Conservation (phyloP, 1,140 invertebrate genomes). For the Diprion similis region DNA sequence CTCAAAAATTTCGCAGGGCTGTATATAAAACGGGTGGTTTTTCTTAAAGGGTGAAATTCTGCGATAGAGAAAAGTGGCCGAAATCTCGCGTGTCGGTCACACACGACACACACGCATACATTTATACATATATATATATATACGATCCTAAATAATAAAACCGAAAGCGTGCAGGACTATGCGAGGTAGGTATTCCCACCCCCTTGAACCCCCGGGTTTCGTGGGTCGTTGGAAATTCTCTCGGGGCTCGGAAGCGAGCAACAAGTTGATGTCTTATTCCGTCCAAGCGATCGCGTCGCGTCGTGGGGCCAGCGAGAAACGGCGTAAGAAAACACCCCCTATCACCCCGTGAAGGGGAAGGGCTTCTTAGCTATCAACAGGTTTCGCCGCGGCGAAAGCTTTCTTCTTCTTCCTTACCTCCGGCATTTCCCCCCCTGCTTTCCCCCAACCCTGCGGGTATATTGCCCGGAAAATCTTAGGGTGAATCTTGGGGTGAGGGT, state of each 20-base stretch:
- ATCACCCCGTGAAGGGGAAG: neutral
- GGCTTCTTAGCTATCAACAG: conserved; percentile 1
- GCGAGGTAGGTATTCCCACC: neutral
- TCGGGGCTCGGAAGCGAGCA: neutral
- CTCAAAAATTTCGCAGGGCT: no score
- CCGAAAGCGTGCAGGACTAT: no score
- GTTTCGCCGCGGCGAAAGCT: neutral
- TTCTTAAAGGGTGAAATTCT: neutral
- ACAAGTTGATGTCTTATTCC: conserved; percentile 2
- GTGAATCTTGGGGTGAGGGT: neutral
- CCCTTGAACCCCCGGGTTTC: neutral
- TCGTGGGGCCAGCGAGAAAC: neutral
- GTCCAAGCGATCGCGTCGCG: neutral
- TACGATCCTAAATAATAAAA: conserved; percentile 2
- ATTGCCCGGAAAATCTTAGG: neutral
- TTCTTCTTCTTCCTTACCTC: neutral
- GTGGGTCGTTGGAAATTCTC: no score
- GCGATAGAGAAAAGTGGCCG: neutral
- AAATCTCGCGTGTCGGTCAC: neutral
- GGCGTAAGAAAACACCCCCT: neutral
- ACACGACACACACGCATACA: neutral
- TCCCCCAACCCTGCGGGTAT: neutral
- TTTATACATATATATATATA: neutral
- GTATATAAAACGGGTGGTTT: no score
- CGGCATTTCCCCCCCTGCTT: neutral